These are phyloP conservation scores for Beroe ovata DNA, from an alignment of 37 sponge, comb jelly and placozoan genomes.

Conservation along the genomic window DNA sequence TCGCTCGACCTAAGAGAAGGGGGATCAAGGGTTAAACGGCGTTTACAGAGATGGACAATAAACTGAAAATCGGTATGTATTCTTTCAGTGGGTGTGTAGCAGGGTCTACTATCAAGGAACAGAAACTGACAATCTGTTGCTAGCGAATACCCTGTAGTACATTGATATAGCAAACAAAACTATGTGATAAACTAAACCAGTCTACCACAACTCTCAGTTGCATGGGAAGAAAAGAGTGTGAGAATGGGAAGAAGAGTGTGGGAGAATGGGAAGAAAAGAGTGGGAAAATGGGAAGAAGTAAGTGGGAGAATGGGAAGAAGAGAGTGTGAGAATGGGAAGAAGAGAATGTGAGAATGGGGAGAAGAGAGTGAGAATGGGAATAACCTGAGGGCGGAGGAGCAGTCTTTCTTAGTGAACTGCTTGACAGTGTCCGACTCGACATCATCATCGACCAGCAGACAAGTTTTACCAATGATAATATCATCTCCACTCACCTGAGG, in stretches of 20 bases:
- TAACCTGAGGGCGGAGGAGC: slow-evolving; percentile 83
- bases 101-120: slow-evolving; percentile 67
- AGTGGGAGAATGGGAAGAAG: too few species aligned
- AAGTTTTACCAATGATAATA: slow-evolving; percentile 97
- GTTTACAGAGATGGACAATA: slow-evolving; percentile 49
- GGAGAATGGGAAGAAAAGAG: too few species aligned
- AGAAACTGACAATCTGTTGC: slow-evolving; percentile 68
- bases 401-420: slow-evolving; percentile 86
- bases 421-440: slow-evolving; percentile 81
- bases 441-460: slow-evolving; percentile 91
- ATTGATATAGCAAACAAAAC: slow-evolving; percentile 27
- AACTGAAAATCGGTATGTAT: slow-evolving; percentile 62
- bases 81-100: slow-evolving; percentile 2
- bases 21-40: not conserved
- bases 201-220: slow-evolving; percentile 65
- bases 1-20: slow-evolving; percentile 77
- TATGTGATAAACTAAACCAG: slow-evolving; percentile 9
- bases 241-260: too few species aligned
- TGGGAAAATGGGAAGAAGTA: too few species aligned
- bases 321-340: too few species aligned
- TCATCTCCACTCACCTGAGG: slow-evolving; percentile 89
- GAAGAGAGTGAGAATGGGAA: too few species aligned
- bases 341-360: too few species aligned
- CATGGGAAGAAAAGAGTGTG: too few species aligned
- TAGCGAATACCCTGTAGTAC: slow-evolving; percentile 60